These are phyloP conservation scores for Cliona cf. orientalis DNA, from an alignment of 37 sponge, comb jelly and placozoan species.

Conservation along the genomic window DNA sequence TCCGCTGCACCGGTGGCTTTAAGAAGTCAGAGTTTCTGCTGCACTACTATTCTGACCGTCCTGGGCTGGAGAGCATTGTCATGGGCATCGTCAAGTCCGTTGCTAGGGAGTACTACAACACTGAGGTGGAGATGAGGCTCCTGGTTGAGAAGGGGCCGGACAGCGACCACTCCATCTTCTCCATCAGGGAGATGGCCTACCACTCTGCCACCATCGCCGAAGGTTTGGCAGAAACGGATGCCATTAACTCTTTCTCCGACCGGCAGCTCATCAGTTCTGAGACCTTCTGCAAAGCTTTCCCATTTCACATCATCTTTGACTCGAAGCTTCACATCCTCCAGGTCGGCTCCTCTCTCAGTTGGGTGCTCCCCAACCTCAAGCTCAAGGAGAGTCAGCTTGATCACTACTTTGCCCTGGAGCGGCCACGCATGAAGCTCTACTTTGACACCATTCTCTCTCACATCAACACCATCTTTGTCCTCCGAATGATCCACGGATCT, in stretches of 20 bases:
- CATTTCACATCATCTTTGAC: slow-evolving; percentile 88
- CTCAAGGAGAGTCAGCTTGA: slow-evolving; percentile 25
- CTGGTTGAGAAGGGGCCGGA: slow-evolving; percentile 13
- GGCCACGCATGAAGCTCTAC: slow-evolving; percentile 67
- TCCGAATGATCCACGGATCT: slow-evolving; percentile 33
- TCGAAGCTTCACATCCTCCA: slow-evolving; percentile 60
- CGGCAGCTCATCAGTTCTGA: slow-evolving; percentile 43
- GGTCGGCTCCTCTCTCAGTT: slow-evolving; percentile 58
- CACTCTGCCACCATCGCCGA: background rate
- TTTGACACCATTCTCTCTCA: slow-evolving; percentile 72
- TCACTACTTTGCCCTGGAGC: slow-evolving; percentile 57
- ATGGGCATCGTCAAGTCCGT: slow-evolving; percentile 89
- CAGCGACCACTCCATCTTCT: slow-evolving; percentile 63
- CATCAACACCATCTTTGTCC: slow-evolving; percentile 86
- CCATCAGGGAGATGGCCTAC: slow-evolving; percentile 50
- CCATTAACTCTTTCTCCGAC: background rate
- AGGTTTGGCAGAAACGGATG: background rate
- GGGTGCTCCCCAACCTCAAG: slow-evolving; percentile 39
- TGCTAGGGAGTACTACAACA: slow-evolving; percentile 68
- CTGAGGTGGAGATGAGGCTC: slow-evolving; percentile 70
- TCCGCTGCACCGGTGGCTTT: slow-evolving; percentile 75
- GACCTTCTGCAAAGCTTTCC: slow-evolving; percentile 81
- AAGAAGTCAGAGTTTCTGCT: slow-evolving; percentile 61
- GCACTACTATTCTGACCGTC: slow-evolving; percentile 82
- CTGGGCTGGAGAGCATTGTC: slow-evolving; percentile 76